These are phyloP conservation scores for Pyrgilauda ruficollis DNA, from an alignment of 2,113 vertebrate genomes.

Conservation along the genomic window DNA sequence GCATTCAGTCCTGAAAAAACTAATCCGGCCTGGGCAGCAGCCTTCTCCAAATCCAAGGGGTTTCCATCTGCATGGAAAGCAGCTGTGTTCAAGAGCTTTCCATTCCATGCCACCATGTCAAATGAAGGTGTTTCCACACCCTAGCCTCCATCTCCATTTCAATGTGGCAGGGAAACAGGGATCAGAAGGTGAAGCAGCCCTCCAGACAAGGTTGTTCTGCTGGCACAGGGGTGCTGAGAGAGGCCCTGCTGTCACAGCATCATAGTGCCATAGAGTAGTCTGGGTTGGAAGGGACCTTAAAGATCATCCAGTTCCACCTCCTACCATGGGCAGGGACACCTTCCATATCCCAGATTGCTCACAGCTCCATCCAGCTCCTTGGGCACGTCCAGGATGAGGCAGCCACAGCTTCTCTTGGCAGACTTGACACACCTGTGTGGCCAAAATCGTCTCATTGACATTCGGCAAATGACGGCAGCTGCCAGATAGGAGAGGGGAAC, in stretches of 20 bases:
- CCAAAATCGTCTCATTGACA: background rate
- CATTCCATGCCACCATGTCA: accelerated
- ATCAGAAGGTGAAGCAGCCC: background rate
- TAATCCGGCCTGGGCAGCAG: background rate
- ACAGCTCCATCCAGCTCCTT: background rate
- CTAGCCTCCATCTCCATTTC: background rate
- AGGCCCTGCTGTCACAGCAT: background rate
- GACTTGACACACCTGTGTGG: background rate
- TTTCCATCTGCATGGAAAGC: background rate
- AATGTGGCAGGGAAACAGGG: background rate
- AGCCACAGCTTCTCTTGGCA: background rate
- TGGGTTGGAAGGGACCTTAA: background rate
- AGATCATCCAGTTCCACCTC: background rate
- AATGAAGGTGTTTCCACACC: background rate
- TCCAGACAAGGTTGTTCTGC: background rate
- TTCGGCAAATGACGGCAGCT: background rate
- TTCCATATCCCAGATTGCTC: background rate
- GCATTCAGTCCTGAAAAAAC: background rate
- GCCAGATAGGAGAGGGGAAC: background rate
- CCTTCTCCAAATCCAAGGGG: background rate
- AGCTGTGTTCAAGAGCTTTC: background rate
- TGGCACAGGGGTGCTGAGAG: background rate
- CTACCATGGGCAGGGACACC: background rate
- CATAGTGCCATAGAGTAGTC: background rate
- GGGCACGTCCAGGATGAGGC: background rate